phyloP scores from a whole-genome alignment of 2,113 vertebrate species.

The Bufo gargarizans region DNA sequence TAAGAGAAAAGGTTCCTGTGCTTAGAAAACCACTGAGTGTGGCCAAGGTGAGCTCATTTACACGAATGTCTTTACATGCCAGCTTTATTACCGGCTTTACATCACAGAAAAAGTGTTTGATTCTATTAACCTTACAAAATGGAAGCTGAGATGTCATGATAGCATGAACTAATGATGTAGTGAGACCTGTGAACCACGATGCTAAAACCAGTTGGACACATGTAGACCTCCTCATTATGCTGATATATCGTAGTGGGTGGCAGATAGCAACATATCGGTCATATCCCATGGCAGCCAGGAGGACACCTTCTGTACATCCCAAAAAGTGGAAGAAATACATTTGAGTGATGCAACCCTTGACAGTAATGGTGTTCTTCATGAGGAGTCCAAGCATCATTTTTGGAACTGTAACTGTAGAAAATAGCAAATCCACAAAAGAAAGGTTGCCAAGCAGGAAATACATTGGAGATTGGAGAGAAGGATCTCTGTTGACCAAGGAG shows the following conservation, averaged over 20 bases:
- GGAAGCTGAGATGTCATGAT: slow-evolving; percentile 23
- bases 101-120: slow-evolving; percentile 48
- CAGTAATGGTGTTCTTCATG: background rate
- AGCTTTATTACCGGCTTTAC: slow-evolving; percentile 33
- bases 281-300: slow-evolving; percentile 23
- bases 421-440: slow-evolving; percentile 12
- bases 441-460: slow-evolving; percentile 19
- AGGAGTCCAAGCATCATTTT: background rate
- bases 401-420: background rate
- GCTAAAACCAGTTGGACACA: background rate
- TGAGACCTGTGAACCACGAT: background rate
- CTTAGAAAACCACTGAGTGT: slow-evolving; percentile 60
- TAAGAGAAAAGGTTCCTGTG: slow-evolving; percentile 57
- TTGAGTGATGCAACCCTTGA: background rate
- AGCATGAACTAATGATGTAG: background rate
- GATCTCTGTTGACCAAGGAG: background rate
- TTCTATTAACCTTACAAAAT: slow-evolving; percentile 14
- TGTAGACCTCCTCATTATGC: background rate
- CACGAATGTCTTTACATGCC: slow-evolving; percentile 24
- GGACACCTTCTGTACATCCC: slow-evolving; percentile 12
- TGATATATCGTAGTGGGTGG: background rate
- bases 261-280: slow-evolving; percentile 36
- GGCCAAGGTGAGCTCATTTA: background rate
- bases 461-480: slow-evolving; percentile 4
- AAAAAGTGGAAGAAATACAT: slow-evolving; percentile 27